Conservation (phyloP, 2,888 invertebrate species). For the Stictocephala bisonia region DNA sequence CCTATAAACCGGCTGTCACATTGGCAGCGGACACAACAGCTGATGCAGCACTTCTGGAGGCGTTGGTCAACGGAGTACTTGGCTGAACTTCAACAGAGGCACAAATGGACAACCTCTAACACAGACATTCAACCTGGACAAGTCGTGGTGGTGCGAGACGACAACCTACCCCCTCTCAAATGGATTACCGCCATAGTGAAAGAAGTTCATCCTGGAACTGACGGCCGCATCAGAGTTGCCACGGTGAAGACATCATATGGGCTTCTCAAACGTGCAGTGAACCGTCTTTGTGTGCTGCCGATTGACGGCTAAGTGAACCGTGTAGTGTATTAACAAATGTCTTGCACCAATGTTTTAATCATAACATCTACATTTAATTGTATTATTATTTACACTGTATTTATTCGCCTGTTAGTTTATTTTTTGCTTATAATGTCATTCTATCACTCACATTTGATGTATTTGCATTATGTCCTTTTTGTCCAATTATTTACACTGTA, state of each 20-base stretch:
- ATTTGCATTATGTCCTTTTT: no score
- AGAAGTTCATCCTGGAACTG: slow-evolving; percentile 52
- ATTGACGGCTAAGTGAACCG: no score
- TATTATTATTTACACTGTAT: no score
- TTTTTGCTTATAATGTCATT: no score
- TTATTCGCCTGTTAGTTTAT: no score
- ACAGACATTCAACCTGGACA: slow-evolving; percentile 43
- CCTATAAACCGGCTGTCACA: slow-evolving; percentile 9
- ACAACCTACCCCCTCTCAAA: slow-evolving; percentile 44
- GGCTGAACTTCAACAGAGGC: slow-evolving; percentile 54
- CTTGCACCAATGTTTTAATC: no score
- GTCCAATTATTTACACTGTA: no score
- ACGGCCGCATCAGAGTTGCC: slow-evolving; percentile 51
- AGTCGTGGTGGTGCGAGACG: slow-evolving; percentile 53
- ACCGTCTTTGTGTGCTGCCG: no score
- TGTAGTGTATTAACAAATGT: no score
- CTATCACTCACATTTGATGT: no score
- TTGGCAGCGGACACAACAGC: slow-evolving; percentile 52
- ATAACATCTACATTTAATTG: no score
- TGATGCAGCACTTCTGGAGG: slow-evolving; percentile 55
- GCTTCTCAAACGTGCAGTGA: no score
- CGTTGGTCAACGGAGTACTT: slow-evolving; percentile 58
- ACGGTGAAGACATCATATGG: slow-evolving; percentile 48
- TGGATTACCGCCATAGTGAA: slow-evolving; percentile 51
- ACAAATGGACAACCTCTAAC: slow-evolving; percentile 53